Evolutionary conservation across 2,888 invertebrate species (phyloP), one percentile per base, ranked within the genome.

Genomic region (Alviniconcha strummeri): DNA sequence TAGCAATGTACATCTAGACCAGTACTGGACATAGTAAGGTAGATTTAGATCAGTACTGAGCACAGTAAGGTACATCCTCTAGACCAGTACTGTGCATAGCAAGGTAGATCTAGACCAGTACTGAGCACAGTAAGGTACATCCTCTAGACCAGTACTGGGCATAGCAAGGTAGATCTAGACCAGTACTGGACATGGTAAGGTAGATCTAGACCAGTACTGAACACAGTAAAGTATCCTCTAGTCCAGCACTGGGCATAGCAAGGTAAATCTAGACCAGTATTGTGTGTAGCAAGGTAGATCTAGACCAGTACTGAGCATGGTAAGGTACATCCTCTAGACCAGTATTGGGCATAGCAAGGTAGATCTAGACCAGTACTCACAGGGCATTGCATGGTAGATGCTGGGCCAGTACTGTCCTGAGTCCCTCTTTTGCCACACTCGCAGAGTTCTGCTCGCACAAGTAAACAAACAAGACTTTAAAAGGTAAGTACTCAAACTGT

Each of bases 341-440:
- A 36, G 36, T 36, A 36, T 36, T 36, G 36, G 36, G 36, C 36
- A 36, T 36, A 36, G 36, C 36, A 36, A 36, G 36, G 36, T 36
- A 36, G 36, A 36, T 36, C 36, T 36, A 36, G 36, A 36, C 36
- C 36, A 36, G 36, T 36, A 88, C 91, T 90, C 87, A 94, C 94
- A 89, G 8, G 97, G 97, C 96, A 98, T 97, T 91, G 96, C 97
- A 93, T 98, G 98, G 92, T 99, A 99, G 91, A 99, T 98, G 91
- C 98, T 98, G 0, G 99, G 99, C 99, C 99, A 99, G 94, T 98
- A 99, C 92, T 99, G 98, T 5, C 99, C 99, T 0, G 98, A 98
- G 94, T 99, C 99, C 87, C 99, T 95, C 94, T 98, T 98, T 90
- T 99, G 94, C 98, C 99, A 99, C 88, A 99, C 97, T 93, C 99